Percentiles rank a stretch among this genome's conserved stretches.
Conservation (phyloP, 1,140 invertebrate genomes). For the Bombus sylvicola region DNA sequence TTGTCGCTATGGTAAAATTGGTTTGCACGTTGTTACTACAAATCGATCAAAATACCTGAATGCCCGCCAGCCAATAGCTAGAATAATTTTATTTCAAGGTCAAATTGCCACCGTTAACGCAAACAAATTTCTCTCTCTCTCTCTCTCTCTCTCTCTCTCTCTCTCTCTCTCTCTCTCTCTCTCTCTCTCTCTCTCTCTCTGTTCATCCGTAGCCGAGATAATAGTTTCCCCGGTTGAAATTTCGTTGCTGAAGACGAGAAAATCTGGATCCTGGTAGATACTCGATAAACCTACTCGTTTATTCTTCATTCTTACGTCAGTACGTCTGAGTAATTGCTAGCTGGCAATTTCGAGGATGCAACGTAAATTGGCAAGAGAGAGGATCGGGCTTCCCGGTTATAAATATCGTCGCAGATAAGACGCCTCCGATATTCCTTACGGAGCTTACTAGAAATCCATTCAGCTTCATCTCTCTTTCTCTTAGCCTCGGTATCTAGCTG, state of each 20-base stretch:
- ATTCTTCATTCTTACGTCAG: neutral
- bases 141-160: too few relatives aligned
- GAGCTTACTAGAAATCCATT: constrained; percentile 45
- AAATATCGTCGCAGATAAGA: constrained; percentile 43
- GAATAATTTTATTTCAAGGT: too few relatives aligned
- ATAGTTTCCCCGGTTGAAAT: neutral
- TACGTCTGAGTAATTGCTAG: constrained; percentile 20
- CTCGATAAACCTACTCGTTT: neutral
- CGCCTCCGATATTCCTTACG: constrained; percentile 40
- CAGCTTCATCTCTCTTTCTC: constrained; percentile 21
- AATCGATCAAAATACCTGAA: too few relatives aligned
- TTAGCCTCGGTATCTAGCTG: neutral
- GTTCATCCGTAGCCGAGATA: too few relatives aligned
- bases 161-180: accelerated
- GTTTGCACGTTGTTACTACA: too few relatives aligned
- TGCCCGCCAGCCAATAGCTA: too few relatives aligned
- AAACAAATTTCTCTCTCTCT: too few relatives aligned
- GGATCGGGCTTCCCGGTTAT: neutral
- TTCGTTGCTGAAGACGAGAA: neutral
- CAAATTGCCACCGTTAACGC: too few relatives aligned
- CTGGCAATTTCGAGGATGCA: constrained; percentile 11
- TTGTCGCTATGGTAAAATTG: too few relatives aligned
- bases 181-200: too few relatives aligned
- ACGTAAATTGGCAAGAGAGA: constrained; percentile 17
- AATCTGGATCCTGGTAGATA: neutral